These are phyloP conservation scores for Himalopsyche phryganea DNA, from an alignment of 1,140 invertebrate genomes.

Conservation along the genomic window DNA sequence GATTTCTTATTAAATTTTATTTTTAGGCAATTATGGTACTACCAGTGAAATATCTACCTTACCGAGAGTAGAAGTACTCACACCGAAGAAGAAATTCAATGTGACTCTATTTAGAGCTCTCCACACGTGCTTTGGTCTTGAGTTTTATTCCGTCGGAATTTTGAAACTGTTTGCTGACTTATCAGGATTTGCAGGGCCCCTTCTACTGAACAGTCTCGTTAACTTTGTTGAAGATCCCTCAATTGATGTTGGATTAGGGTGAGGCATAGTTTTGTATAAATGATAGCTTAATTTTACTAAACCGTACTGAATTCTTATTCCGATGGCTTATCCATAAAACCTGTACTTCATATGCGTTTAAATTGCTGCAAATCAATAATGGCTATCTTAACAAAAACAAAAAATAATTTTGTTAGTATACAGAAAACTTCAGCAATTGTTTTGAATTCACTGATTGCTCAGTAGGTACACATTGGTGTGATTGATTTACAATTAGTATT, in stretches of 20 bases:
- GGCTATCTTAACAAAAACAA: no score
- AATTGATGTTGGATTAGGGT: constrained; percentile 63
- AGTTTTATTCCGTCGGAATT: constrained; percentile 87
- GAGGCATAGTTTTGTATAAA: constrained; percentile 15
- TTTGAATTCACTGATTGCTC: no score
- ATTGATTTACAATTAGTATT: no score
- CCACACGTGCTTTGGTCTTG: constrained; percentile 77
- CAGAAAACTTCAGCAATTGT: no score
- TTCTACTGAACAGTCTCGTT: constrained; percentile 82
- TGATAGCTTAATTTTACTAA: no score
- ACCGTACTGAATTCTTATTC: no score
- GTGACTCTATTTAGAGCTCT: constrained; percentile 68
- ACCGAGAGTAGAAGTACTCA: constrained; percentile 29
- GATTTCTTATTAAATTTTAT: no score
- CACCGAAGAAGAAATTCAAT: constrained; percentile 46
- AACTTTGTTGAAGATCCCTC: constrained; percentile 73
- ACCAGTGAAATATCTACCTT: constrained; percentile 30
- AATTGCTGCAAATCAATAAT: no score
- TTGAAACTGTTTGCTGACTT: constrained; percentile 82
- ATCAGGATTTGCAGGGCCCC: constrained; percentile 81
- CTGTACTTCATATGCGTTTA: no score
- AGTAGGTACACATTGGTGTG: no score
- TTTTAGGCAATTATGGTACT: constrained; percentile 42
- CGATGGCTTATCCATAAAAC: no score
- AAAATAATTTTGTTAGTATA: no score